Base-by-base conservation (phyloP, 2,888 invertebrate species). In the Eilema sororculum region DNA sequence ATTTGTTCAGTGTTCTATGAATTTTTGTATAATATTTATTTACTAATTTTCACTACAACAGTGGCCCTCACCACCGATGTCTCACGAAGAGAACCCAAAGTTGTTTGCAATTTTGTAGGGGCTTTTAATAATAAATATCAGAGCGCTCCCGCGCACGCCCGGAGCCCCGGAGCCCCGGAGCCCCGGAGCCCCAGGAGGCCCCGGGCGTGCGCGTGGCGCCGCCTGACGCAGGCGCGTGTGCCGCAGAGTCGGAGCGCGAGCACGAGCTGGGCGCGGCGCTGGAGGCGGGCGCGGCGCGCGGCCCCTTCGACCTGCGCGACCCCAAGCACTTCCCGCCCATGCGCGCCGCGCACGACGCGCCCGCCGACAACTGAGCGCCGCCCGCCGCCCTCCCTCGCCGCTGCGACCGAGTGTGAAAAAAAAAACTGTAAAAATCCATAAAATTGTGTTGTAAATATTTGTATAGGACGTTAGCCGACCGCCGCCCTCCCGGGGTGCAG, bases 261-360 rank as follows among this genome's bases (percentile, higher is more conserved):
- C 95, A 96, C 82, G 97, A 97, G 93, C 97, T 97, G 96, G 96
- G 96, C 84, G 96, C 96, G 73, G 97, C 97, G 65, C 96, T 96
- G 78, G 97, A 97, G 90, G 87, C 87, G 74, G 95, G 96, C 65
- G 96, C 97, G 68, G 96, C 97, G 72, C 96, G 96, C 86, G 96
- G 96, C 72, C 93, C 96, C 79, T 97, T 97, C 92, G 97, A 97
- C 89, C 96, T 98, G 91, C 97, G 97, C 89, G 98, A 98, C 93
- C 98, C 97, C 80, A 94, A 96, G 79, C 98, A 98, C 95, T 98
- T 98, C 93, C 98, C 98, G 82, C 98, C 98, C 77, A 97, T 98
- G 85, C 85, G 83, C 76, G 52, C 73, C 77, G 75, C 76, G 72
- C 74, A 77, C 73, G 66, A 75, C 66, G 52, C 60, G 65, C 33